Conservation (phyloP, 2,113 vertebrate species). For the Oenanthe melanoleuca region DNA sequence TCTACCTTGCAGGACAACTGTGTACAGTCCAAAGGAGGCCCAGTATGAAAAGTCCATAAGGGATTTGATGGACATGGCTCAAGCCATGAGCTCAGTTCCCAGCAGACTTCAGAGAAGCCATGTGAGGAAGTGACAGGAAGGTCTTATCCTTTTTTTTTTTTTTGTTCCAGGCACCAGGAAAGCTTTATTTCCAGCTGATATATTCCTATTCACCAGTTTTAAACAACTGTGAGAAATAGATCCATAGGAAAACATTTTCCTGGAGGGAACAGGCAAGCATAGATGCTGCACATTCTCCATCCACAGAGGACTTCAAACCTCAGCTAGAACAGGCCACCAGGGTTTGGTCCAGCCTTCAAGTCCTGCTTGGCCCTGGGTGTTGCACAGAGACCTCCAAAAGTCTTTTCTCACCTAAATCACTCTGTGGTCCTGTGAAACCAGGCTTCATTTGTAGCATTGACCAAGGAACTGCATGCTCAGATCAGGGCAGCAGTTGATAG, state of each 20-base stretch:
- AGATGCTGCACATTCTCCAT: neutral
- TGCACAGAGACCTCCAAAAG: neutral
- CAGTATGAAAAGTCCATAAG: neutral
- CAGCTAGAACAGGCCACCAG: neutral
- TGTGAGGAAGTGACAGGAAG: neutral
- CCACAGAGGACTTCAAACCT: neutral
- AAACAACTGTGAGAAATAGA: neutral
- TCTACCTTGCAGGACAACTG: neutral
- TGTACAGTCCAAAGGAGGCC: neutral
- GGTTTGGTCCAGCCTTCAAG: neutral
- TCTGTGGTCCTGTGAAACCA: neutral
- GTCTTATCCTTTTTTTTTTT: neutral
- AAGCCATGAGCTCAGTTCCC: neutral
- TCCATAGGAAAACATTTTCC: neutral
- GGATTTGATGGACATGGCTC: neutral
- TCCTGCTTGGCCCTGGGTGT: neutral
- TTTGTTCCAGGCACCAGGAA: neutral
- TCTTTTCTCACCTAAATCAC: neutral
- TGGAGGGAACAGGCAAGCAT: neutral
- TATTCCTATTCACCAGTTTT: neutral
- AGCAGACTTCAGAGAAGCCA: neutral
- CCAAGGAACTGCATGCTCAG: neutral
- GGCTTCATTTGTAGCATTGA: rapidly evolving
- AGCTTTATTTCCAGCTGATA: neutral
- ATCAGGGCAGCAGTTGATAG: neutral